These are phyloP conservation scores for Leptonema lineaticorne DNA, from an alignment of 1,140 invertebrate species.

Conservation along the genomic window DNA sequence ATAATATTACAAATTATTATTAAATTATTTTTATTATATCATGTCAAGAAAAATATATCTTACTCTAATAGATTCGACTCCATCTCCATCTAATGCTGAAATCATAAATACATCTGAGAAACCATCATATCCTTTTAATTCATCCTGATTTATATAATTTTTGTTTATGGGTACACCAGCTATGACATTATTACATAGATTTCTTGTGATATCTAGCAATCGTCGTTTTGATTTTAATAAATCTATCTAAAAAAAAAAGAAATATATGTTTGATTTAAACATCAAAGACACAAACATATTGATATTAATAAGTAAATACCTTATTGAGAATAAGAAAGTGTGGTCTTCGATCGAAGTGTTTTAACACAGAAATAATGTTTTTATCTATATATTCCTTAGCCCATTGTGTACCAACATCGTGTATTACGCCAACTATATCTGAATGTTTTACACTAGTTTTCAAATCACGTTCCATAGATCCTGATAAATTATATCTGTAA, in stretches of 20 bases:
- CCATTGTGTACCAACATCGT: conserved; percentile 76
- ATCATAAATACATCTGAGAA: conserved; percentile 88
- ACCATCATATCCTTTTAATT: conserved; percentile 64
- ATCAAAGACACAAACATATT: background rate
- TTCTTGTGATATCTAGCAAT: conserved; percentile 68
- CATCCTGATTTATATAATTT: conserved; percentile 31
- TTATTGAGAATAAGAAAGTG: conserved; percentile 88
- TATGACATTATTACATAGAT: conserved; percentile 66
- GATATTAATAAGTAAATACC: conserved; percentile 60
- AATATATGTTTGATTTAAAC: background rate
- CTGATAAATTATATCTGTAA: conserved; percentile 64
- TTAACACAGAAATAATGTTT: conserved; percentile 69
- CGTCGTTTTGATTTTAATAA: conserved; percentile 72
- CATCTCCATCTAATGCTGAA: conserved; percentile 77
- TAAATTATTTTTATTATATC: background rate
- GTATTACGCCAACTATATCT: conserved; percentile 83
- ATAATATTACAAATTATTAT: conserved; percentile 45
- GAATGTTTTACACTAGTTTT: conserved; percentile 64
- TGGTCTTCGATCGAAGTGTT: conserved; percentile 63
- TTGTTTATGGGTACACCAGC: conserved; percentile 49
- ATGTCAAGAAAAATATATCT: background rate
- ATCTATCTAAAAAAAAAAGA: conserved; percentile 66
- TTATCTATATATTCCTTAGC: conserved; percentile 66
- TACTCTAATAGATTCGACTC: conserved; percentile 75
- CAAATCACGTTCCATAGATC: conserved; percentile 67